Evolutionary conservation across 2,797 vertebrate genomes (phyloP).

Genomic region (Ctenosaura bakeri): DNA sequence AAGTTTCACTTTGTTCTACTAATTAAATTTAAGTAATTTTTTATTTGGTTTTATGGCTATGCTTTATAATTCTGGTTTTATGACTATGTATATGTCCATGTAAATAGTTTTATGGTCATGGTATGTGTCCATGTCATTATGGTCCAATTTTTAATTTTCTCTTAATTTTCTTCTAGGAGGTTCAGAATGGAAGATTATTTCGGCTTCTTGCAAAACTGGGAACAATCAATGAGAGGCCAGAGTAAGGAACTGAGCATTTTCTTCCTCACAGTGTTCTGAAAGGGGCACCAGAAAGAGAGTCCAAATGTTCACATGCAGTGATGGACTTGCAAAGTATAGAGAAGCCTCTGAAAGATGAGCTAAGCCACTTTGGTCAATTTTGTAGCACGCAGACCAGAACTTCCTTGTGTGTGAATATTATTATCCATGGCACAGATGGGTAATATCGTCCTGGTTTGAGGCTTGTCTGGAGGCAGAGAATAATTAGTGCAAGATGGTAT

Average conservation of each 20-base stretch:
- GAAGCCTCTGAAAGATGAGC: conserved; percentile 35
- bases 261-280: conserved; percentile 7
- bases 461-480: conserved; percentile 19
- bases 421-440: not conserved
- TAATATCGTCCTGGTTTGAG: not conserved
- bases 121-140: not conserved
- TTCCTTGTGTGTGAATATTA: not conserved
- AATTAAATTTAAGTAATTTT: not conserved
- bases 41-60: not conserved
- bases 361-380: conserved; percentile 27
- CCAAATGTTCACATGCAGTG: not conserved
- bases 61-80: not conserved
- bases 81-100: not conserved
- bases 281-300: conserved; percentile 17
- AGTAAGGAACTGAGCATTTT: conserved; percentile 87
- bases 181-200: conserved; percentile 98
- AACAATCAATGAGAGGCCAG: conserved; percentile 99
- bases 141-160: not conserved
- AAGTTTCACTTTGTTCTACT: not conserved
- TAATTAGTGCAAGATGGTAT: not conserved
- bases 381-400: conserved; percentile 1
- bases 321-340: conserved; percentile 29
- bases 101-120: not conserved
- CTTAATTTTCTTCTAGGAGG: conserved; percentile 87
- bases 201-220: conserved; percentile 97